Conservation (phyloP, 2,113 vertebrate species). For the Oreochromis niloticus region DNA sequence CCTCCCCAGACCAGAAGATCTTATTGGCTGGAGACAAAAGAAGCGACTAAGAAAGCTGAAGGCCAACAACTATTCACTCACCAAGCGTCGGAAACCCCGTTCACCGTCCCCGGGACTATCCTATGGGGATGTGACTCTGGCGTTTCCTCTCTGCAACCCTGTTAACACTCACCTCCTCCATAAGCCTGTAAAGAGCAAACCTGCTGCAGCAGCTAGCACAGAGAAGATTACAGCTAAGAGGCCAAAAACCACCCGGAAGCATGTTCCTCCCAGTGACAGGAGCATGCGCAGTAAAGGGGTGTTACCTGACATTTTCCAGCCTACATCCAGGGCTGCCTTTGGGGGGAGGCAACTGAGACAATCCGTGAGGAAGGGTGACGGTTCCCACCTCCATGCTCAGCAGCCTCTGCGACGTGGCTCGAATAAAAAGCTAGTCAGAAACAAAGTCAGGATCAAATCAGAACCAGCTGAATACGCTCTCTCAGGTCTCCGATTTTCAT, state of each 20-base stretch:
- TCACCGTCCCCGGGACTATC: constrained; percentile 8
- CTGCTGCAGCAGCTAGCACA: background rate
- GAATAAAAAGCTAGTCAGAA: constrained; percentile 26
- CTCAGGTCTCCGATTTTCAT: constrained; percentile 31
- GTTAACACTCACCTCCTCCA: constrained; percentile 56
- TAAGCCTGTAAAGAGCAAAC: constrained; percentile 54
- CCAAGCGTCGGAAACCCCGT: constrained; percentile 68
- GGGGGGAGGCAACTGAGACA: constrained; percentile 48
- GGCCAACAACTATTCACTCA: constrained; percentile 76
- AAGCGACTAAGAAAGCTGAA: constrained; percentile 77
- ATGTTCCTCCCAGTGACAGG: constrained; percentile 50
- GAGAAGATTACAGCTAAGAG: constrained; percentile 31
- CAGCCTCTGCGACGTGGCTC: background rate
- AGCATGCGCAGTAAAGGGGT: constrained; percentile 63
- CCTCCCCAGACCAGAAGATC: constrained; percentile 70
- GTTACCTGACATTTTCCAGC: constrained; percentile 44
- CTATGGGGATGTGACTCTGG: constrained; percentile 26
- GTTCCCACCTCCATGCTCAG: background rate
- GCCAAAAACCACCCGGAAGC: background rate
- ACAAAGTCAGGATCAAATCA: constrained; percentile 53
- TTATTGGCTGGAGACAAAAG: constrained; percentile 78
- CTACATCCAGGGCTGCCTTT: background rate
- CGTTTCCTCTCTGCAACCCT: constrained; percentile 67
- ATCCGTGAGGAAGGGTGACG: constrained; percentile 29
- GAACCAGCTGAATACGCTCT: constrained; percentile 59